Percentiles rank a stretch among this genome's conserved stretches.
These are phyloP conservation scores for Agelastica alni DNA, from an alignment of 2,888 invertebrate species.

Conservation along the genomic window DNA sequence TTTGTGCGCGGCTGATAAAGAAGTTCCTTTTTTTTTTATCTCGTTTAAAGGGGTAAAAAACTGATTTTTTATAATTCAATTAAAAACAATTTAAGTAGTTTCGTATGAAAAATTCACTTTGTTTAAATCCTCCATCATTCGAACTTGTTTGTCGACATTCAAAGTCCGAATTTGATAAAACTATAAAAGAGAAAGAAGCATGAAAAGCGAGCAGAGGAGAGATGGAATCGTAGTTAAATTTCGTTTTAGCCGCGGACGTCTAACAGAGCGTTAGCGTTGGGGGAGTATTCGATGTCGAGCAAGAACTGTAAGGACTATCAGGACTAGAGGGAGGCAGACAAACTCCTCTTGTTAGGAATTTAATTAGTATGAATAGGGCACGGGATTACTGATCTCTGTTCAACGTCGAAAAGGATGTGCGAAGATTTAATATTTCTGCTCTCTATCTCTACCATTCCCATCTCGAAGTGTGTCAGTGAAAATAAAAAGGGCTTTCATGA, in stretches of 20 bases:
- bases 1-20: too few species aligned
- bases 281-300: slow-evolving; percentile 11
- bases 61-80: too few species aligned
- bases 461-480: slow-evolving; percentile 1
- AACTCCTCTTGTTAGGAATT: slow-evolving; percentile 35
- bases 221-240: slow-evolving; percentile 1
- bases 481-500: neutral
- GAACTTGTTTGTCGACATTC: too few species aligned
- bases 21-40: too few species aligned
- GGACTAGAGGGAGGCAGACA: slow-evolving; percentile 22
- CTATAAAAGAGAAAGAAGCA: neutral
- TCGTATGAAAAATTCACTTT: too few species aligned
- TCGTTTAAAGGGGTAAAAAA: too few species aligned
- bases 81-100: too few species aligned
- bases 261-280: slow-evolving; percentile 4
- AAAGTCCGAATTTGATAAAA: neutral
- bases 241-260: slow-evolving; percentile 4
- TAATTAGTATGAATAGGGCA: slow-evolving; percentile 31
- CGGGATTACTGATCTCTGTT: slow-evolving; percentile 20
- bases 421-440: slow-evolving; percentile 16
- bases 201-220: neutral
- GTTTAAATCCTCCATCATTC: too few species aligned
- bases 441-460: neutral
- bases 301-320: neutral
- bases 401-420: slow-evolving; percentile 13